Base-by-base conservation (phyloP, 2,113 vertebrate genomes). In the Castor canadensis region DNA sequence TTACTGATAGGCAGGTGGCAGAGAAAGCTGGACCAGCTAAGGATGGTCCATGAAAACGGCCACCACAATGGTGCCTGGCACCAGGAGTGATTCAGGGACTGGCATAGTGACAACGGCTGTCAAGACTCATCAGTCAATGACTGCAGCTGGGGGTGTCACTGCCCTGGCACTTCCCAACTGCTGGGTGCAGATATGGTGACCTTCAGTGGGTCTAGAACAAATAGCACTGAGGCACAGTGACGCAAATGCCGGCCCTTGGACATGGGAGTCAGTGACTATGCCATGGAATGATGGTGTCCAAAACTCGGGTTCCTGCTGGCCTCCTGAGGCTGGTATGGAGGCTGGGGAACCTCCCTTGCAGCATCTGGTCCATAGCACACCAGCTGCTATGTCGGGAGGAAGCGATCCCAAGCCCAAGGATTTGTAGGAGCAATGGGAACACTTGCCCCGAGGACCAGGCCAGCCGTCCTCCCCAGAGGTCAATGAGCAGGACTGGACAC, bases 211-310 rank as follows among this genome's bases (percentile, higher is more conserved):
- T 66, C 64, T 71, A 47, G 26, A 71, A 67, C 15, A 56, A 83
- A 30, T 9, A 16, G 0, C 3, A 1, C 35, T 35, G 30, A 62
- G 56, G 13, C n/a, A 40, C 15, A 26, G 43, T 0, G 0, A 71
- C 26, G 26, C 40, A 54, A n/a, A 38, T 20, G 4, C 19, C 38
- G 19, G 5, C 5, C 26, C 22, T 32, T 28, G 24, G 45, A 66
- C 11, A 22, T 17, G 13, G 9, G 28, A 32, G 9, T 32, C 12
- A 1, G 20, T 32, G 75, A 45, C 49, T 7, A 30, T 20, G 3
- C 43, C 0, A 64, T 3, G n/a, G 2, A 47, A 22, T 30, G 54
- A 38, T 22, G 56, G 30, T 20, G 11, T 28, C 20, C 35, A 12
- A 56, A 15, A 67, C 35, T 28, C 3, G 3, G 24, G 9, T 58